Evolutionary conservation across 2,797 vertebrate species (phyloP), one percentile per base, ranked within the genome.

Genomic region (Sebastes oblongus): DNA sequence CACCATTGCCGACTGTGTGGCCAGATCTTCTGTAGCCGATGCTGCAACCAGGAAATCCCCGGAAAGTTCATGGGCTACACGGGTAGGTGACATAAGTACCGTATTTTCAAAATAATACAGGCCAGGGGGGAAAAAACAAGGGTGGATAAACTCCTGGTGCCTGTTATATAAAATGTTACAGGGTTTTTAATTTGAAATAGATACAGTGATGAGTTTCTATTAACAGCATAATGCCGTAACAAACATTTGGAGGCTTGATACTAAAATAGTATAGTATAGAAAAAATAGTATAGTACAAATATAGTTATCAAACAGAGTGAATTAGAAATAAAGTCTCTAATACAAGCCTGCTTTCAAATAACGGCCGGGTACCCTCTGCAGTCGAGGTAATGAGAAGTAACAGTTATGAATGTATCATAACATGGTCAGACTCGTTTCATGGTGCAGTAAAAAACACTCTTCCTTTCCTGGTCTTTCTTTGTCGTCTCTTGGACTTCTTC

Each of bases 1-100:
- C 98, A 99, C 87, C 98, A 99, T 82, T 99, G 98, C 91, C 95
- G 98, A 1, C 94, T 99, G 3, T 99, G 98, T 46, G 98, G 98
- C 3, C 98, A 99, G 94, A 99, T 99, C 88, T 99, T 99, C 93
- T 99, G 98, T 87, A 99, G 98, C 91, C 97, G 98, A 85, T 99
- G 98, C 93, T 99, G 98, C 93, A 99, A 98, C 94, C 98, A 99
- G 92, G 98, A 99, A 91, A 99, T 99, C 77, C 98, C 98, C 16
- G 98, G 98, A 67, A 99, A 98, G 93, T 99, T 99, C 94, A 99
- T 99, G 98, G 98, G 98, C 77, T 99, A 99, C 92, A 98, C 98
- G 58, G 98, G 98, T 99, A 39, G 80, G 90, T 70, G 65, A 36
- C 55, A 14, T 0, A 5, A 32, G n/a, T 22, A 4, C 27, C 12